Conservation (phyloP, 2,888 invertebrate species). For the Cosmia trapezina region DNA sequence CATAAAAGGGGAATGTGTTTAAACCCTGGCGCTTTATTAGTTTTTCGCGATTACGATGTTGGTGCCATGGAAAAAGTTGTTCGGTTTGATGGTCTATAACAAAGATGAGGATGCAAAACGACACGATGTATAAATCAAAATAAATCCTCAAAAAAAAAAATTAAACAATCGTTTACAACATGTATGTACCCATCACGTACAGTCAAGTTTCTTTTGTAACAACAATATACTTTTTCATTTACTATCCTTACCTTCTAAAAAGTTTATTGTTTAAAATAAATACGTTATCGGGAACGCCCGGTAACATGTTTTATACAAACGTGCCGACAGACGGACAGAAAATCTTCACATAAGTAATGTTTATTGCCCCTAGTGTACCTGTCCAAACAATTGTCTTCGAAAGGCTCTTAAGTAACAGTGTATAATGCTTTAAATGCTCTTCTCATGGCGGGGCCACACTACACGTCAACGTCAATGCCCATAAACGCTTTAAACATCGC, state of each 20-base stretch:
- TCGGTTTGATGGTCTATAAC: no score
- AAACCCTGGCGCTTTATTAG: no score
- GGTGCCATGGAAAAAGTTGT: no score
- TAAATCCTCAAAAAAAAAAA: not conserved
- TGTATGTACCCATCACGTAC: constrained; percentile 17
- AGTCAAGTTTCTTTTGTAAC: constrained; percentile 34
- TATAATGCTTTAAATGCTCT: constrained; percentile 37
- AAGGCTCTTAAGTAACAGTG: constrained; percentile 34
- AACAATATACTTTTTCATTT: constrained; percentile 44
- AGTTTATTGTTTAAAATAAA: constrained; percentile 56
- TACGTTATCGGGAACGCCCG: constrained; percentile 36
- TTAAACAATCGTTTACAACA: constrained; percentile 48
- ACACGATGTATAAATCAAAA: no score
- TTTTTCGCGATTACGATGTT: no score
- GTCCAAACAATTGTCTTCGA: constrained; percentile 53
- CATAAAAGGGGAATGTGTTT: not conserved
- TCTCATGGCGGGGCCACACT: no score
- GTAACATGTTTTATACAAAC: constrained; percentile 52
- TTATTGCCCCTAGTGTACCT: constrained; percentile 60
- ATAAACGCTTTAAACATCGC: no score
- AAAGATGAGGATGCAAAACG: no score
- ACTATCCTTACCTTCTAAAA: constrained; percentile 27
- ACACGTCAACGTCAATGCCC: no score
- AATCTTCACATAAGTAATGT: constrained; percentile 45
- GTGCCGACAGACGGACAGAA: constrained; percentile 53